Percentiles rank a stretch among this genome's conserved stretches.
Conservation (phyloP, 2,888 invertebrate species). For the Achlya flavicornis region DNA sequence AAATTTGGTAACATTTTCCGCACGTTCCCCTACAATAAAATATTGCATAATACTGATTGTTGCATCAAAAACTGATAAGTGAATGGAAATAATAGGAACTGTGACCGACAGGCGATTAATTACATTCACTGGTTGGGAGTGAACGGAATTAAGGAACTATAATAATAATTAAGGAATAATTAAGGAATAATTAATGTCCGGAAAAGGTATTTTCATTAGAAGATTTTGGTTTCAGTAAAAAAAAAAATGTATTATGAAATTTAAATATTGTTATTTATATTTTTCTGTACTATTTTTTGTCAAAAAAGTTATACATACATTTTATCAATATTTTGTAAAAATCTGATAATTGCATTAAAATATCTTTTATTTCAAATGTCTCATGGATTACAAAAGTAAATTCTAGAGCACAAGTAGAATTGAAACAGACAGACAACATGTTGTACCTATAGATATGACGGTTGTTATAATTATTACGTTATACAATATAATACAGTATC, state of each 20-base stretch:
- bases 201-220: background rate
- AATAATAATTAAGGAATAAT: background rate
- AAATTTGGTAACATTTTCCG: background rate
- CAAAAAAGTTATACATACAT: background rate
- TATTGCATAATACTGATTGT: background rate
- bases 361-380: background rate
- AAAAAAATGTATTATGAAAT: no score
- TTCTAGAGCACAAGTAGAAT: slow-evolving; percentile 19
- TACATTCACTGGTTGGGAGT: slow-evolving; percentile 59
- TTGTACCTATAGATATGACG: slow-evolving; percentile 53
- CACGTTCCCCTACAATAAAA: no score
- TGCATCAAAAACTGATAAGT: background rate
- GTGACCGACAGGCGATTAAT: slow-evolving; percentile 48
- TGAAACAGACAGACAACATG: slow-evolving; percentile 35
- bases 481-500: slow-evolving; percentile 56
- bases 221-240: no score
- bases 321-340: no score
- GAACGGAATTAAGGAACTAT: slow-evolving; percentile 40
- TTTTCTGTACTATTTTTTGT: background rate
- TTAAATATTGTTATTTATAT: no score
- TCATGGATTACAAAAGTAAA: slow-evolving; percentile 12
- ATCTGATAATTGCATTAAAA: background rate
- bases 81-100: slow-evolving; percentile 48
- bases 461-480: slow-evolving; percentile 48
- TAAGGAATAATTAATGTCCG: no score